Conservation (phyloP, 1,140 invertebrate genomes). For the Zaprionus africanus region DNA sequence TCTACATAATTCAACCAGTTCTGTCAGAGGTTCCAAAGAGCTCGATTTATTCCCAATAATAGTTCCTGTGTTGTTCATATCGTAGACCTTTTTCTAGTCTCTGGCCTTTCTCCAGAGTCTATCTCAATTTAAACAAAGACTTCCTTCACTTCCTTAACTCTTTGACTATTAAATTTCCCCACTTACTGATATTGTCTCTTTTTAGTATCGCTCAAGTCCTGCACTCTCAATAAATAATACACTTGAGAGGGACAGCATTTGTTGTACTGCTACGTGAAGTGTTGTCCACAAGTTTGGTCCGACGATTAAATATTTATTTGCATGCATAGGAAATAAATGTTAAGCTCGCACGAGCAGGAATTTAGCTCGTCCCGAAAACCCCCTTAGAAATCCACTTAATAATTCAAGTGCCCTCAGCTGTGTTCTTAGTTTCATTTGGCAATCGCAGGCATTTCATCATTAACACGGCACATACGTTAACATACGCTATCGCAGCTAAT, state of each 20-base stretch:
- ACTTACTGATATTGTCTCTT: background rate
- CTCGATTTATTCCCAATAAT: background rate
- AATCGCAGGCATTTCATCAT: conserved; percentile 22
- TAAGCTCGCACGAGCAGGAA: background rate
- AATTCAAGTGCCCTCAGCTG: conserved; percentile 17
- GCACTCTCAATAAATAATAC: conserved; percentile 6
- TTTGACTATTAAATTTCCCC: background rate
- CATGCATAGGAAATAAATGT: conserved; percentile 1
- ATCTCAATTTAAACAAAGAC: too few species aligned
- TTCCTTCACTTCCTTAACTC: background rate
- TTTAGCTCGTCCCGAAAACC: background rate
- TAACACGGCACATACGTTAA: conserved; percentile 3
- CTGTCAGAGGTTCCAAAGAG: background rate
- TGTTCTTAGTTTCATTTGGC: conserved; percentile 13
- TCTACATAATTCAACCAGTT: background rate
- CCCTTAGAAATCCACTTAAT: background rate
- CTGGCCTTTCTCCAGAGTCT: too few species aligned
- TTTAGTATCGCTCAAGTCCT: background rate
- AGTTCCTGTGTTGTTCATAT: too few species aligned
- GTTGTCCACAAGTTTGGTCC: background rate
- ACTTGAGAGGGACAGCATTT: background rate
- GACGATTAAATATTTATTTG: conserved; percentile 16
- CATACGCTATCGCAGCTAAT: conserved; percentile 31
- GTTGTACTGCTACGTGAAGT: background rate
- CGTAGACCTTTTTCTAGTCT: too few species aligned